Conservation (phyloP, 2,113 vertebrate genomes). For the Chelonoidis abingdonii region DNA sequence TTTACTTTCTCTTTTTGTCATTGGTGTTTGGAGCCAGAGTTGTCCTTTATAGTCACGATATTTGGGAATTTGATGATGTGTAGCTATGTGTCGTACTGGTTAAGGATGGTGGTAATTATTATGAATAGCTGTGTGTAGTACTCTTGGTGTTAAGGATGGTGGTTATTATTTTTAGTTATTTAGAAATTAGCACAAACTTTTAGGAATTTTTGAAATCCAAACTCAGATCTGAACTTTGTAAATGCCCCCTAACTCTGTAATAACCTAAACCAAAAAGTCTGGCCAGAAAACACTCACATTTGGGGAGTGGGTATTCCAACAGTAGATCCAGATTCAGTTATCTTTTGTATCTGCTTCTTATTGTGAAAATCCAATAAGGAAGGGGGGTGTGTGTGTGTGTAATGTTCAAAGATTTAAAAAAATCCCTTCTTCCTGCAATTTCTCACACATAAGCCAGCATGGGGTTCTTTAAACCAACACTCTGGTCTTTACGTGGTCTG, state of each 20-base stretch:
- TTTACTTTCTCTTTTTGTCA: background rate
- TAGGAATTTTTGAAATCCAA: background rate
- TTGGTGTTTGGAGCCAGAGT: background rate
- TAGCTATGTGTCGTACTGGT: background rate
- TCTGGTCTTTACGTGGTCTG: background rate
- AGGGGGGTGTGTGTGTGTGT: background rate
- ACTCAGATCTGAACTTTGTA: background rate
- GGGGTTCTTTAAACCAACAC: background rate
- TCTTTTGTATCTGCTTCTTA: background rate
- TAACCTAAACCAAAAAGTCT: background rate
- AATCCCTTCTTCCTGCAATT: slow-evolving; percentile 15
- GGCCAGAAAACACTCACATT: background rate
- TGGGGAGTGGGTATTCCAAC: too few species aligned
- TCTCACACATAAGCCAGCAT: background rate
- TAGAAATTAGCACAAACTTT: background rate
- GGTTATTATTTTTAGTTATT: background rate
- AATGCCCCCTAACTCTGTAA: background rate
- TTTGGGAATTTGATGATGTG: background rate
- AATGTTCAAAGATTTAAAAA: background rate
- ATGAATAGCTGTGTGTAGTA: background rate
- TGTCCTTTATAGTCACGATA: background rate
- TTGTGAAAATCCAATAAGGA: background rate
- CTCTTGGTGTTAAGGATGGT: rapidly evolving
- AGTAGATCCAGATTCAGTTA: background rate
- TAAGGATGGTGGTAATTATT: background rate